These are phyloP conservation scores for Hypercompe scribonia DNA, from an alignment of 2,888 invertebrate species.

Conservation along the genomic window DNA sequence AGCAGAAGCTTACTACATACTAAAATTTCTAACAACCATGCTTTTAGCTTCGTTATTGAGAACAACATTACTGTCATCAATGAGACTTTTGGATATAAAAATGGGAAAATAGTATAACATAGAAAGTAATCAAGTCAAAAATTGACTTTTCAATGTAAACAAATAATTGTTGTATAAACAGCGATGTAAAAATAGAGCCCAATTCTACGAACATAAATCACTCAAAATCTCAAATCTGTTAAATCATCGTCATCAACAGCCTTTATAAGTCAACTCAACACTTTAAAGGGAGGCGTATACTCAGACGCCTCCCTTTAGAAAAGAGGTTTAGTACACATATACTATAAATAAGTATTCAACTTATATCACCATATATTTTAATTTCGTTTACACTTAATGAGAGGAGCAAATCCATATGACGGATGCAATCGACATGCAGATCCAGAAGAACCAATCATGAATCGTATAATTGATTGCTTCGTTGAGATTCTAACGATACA, in stretches of 20 bases:
- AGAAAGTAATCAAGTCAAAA: too few species aligned
- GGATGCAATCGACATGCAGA: neutral
- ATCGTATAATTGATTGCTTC: neutral
- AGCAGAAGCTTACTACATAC: neutral
- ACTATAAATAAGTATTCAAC: neutral
- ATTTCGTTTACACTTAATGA: neutral
- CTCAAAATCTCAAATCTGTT: neutral
- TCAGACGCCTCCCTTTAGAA: too few species aligned
- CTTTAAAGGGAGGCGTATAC: too few species aligned
- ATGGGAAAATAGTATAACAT: neutral
- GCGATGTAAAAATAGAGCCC: neutral
- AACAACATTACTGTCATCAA: neutral
- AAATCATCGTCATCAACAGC: neutral
- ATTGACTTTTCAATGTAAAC: neutral
- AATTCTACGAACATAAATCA: neutral
- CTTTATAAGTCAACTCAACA: too few species aligned
- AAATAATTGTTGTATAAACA: neutral
- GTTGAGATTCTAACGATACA: neutral
- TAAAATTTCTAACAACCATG: neutral
- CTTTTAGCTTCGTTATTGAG: neutral
- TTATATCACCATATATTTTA: neutral
- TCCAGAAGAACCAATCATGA: neutral
- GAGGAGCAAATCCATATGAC: neutral
- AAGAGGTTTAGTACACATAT: too few species aligned
- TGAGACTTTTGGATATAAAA: too few species aligned